Percentiles rank a stretch among this genome's conserved stretches.
These are phyloP conservation scores for Perca flavescens DNA, from an alignment of 2,113 vertebrate species.

Conservation along the genomic window DNA sequence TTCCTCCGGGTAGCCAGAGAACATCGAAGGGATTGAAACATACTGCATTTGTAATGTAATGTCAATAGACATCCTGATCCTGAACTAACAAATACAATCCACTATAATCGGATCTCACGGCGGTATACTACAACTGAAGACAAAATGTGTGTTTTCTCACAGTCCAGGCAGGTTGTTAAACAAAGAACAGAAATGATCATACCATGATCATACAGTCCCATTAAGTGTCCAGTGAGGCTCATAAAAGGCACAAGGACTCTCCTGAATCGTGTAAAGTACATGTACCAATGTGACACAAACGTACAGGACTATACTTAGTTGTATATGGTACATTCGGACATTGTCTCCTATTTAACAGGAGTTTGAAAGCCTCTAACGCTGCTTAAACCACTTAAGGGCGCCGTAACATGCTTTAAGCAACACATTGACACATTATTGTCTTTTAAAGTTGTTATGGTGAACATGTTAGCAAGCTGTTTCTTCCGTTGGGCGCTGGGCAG, in stretches of 20 bases:
- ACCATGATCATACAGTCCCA: not conserved
- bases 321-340: not conserved
- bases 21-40: not conserved
- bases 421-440: not conserved
- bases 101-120: not conserved
- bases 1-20: not conserved
- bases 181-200: not conserved
- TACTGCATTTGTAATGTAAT: not conserved
- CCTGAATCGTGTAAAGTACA: not conserved
- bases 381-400: not conserved
- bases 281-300: not conserved
- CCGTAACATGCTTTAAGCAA: not conserved
- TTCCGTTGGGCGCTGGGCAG: too few species aligned
- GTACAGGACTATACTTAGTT: not conserved
- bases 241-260: not conserved
- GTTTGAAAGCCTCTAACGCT: not conserved
- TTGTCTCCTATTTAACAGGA: not conserved
- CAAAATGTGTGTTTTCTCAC: not conserved
- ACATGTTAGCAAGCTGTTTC: not conserved
- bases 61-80: not conserved
- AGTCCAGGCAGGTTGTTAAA: not conserved
- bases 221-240: too few species aligned
- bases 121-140: not conserved
- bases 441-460: not conserved
- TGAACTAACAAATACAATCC: not conserved